Evolutionary conservation across 2,888 invertebrate species (phyloP).

Genomic region (Dasysyrphus tricinctus): DNA sequence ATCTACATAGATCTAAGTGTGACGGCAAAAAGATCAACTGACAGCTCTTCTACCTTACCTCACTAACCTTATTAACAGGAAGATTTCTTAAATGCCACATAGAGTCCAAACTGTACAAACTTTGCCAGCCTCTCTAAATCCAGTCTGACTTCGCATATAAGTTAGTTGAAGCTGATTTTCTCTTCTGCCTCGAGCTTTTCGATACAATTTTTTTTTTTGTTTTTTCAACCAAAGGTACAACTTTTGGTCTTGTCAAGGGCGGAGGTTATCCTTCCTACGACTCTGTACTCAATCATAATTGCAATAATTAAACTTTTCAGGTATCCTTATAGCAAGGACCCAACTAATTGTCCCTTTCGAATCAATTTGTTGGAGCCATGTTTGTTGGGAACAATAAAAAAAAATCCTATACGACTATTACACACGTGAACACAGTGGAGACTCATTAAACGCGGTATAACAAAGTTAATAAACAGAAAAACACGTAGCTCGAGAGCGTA

Average conservation of each 20-base stretch:
- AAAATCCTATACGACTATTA: slow-evolving; percentile 7
- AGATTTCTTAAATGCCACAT: no score
- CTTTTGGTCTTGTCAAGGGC: not conserved
- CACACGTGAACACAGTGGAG: slow-evolving; percentile 37
- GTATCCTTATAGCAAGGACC: not conserved
- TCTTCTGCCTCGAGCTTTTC: no score
- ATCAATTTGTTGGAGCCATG: slow-evolving; percentile 48
- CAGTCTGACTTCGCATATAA: no score
- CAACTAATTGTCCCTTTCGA: slow-evolving; percentile 36
- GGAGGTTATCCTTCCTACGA: not conserved
- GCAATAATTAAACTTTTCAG: slow-evolving; percentile 51
- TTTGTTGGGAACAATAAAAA: slow-evolving; percentile 7
- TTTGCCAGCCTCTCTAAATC: no score
- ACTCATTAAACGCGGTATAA: slow-evolving; percentile 56
- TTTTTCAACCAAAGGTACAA: not conserved
- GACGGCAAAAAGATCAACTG: no score
- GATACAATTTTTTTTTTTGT: no score
- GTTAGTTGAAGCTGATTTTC: no score
- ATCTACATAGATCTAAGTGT: no score
- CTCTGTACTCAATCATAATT: slow-evolving; percentile 35
- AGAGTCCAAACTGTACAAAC: no score
- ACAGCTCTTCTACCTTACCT: no score
- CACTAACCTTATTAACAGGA: no score
- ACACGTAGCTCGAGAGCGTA: slow-evolving; percentile 52
- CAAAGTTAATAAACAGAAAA: slow-evolving; percentile 64